phyloP scores from a whole-genome alignment of 2,888 invertebrate genomes.

The Panopea generosa region DNA sequence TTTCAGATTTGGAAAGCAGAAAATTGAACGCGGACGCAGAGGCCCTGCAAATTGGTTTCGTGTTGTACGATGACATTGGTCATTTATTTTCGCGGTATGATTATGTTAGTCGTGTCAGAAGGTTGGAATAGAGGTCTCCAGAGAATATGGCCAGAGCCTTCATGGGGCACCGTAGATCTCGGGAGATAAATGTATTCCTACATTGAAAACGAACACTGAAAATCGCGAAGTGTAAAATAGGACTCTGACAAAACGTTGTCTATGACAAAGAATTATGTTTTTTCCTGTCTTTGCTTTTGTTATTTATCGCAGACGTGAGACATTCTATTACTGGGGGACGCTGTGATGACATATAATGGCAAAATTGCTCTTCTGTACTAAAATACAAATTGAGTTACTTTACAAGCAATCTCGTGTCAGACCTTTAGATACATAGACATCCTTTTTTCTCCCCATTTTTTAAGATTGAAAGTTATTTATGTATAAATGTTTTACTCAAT shows the following conservation, averaged over 20 bases:
- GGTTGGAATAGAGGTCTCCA: conserved; percentile 31
- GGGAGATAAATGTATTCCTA: conserved; percentile 18
- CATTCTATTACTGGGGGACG: no score
- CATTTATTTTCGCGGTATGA: conserved; percentile 60
- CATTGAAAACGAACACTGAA: background rate
- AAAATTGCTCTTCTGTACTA: no score
- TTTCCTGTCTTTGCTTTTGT: background rate
- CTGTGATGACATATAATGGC: no score
- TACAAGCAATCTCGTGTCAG: no score
- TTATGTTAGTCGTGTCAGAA: conserved; percentile 62
- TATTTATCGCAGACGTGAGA: background rate
- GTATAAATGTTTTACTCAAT: no score
- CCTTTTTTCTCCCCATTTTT: no score
- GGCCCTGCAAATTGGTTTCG: conserved; percentile 64
- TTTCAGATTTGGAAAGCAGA: conserved; percentile 66
- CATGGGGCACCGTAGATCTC: conserved; percentile 9
- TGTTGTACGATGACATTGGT: conserved; percentile 61
- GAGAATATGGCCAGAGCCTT: conserved; percentile 56
- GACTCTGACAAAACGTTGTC: no score
- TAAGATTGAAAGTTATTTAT: no score
- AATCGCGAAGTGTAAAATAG: no score
- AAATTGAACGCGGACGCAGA: conserved; percentile 57
- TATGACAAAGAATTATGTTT: background rate
- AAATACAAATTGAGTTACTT: no score
- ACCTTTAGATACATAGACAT: no score